Evolutionary conservation across 2,113 vertebrate genomes (phyloP), one percentile per base, ranked within the genome.

Genomic region (Pardalotus punctatus): DNA sequence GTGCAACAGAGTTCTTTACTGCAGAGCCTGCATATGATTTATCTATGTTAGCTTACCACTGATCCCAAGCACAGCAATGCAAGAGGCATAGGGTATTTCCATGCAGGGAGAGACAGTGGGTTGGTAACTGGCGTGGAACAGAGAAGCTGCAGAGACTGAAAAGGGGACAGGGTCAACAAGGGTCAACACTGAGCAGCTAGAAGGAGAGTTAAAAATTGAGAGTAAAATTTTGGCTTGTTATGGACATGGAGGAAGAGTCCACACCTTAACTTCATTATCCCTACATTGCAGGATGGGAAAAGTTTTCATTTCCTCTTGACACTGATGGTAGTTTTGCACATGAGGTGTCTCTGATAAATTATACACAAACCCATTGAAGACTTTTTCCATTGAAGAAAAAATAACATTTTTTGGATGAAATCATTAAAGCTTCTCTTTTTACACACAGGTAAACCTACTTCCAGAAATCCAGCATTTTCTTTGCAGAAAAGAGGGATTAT

Each of bases 401-500:
- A 70, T 15, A 53, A 15, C 2, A 2, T 7, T 78, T 93, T 91
- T 90, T 36, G 5, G 91, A 69, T 53, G 1, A 82, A 86, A 72
- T 97, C 8, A 94, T 74, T 85, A 91, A 86, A 48, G 7, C 58
- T 38, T 93, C 38, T 97, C 50, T 91, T 91, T 73, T 96, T 97
- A 58, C 10, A 10, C 96, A 53, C 97, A 99, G 99, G 98, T 99
- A 90, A 99, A 99, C 90, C 81, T 98, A 58, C 88, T 99, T 53
- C 98, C 99, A 48, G 94, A 94, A 93, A 96, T 99, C 91, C 97
- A 97, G 57, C 96, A 97, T 80, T 98, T 98, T 6, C 98, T 99
- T 96, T 99, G 99, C 91, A 98, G 98, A 73, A 98, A 97, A 92
- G 98, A 99, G 36, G 98, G 98, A 84, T 97, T 99, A 79, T 99